These are phyloP conservation scores for Stichodactyla helianthus DNA, from an alignment of 64 coral and sea anemone genomes.

Conservation along the genomic window DNA sequence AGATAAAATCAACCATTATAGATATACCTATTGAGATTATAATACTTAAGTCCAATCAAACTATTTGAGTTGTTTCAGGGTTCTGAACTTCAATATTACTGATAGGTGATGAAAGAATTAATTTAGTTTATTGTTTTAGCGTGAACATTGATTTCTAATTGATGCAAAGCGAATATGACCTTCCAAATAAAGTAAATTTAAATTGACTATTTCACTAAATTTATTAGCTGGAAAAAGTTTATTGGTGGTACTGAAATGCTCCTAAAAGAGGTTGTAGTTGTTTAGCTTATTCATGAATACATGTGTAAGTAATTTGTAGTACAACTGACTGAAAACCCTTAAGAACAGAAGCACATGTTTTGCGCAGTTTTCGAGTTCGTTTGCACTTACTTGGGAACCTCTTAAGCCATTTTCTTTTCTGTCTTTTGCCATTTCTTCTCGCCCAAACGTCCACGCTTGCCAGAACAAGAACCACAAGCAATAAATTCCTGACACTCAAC, in stretches of 20 bases:
- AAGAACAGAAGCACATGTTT: neutral
- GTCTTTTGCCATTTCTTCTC: neutral
- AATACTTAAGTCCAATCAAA: neutral
- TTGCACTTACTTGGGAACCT: neutral
- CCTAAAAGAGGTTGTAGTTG: neutral
- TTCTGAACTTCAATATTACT: neutral
- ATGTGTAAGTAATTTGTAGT: neutral
- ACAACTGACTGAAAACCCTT: neutral
- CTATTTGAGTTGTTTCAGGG: neutral
- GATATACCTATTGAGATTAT: neutral
- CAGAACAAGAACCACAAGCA: neutral
- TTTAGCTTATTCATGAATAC: neutral
- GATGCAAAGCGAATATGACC: neutral
- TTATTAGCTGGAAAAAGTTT: no score
- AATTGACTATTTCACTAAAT: no score
- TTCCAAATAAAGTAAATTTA: no score
- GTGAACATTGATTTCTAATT: neutral
- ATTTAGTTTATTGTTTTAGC: neutral
- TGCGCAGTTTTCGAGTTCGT: neutral
- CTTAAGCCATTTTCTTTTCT: neutral
- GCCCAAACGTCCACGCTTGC: neutral
- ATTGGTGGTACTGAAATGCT: no score
- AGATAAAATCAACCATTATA: neutral
- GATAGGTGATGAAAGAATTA: neutral
- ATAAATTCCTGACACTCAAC: neutral